These are phyloP conservation scores for Sorex fumeus DNA, from an alignment of 2,113 vertebrate genomes.

Conservation along the genomic window DNA sequence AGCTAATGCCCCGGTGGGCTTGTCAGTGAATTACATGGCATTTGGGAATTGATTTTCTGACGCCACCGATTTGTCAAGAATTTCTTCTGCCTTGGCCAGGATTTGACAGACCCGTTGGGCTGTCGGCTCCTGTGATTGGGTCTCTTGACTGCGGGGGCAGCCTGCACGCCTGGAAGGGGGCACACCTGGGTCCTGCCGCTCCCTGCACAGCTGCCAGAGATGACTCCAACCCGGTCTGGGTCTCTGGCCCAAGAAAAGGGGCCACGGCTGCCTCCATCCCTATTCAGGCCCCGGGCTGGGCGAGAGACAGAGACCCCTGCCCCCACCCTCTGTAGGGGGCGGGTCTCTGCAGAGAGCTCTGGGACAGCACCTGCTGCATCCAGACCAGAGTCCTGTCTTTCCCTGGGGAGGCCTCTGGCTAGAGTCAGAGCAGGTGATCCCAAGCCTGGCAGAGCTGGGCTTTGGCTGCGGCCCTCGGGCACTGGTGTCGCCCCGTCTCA, in stretches of 20 bases:
- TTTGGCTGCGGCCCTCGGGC: neutral
- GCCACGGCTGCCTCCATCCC: accelerated
- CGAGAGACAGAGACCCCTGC: accelerated
- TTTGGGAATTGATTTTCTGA: constrained; percentile 76
- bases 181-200: neutral
- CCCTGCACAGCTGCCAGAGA: neutral
- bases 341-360: neutral
- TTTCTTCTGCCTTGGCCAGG: constrained; percentile 63
- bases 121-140: neutral
- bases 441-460: neutral
- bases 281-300: neutral
- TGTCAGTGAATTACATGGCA: constrained; percentile 64
- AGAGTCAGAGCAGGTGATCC: neutral
- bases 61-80: constrained; percentile 68
- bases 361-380: neutral
- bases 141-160: neutral
- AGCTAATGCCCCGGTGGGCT: constrained; percentile 61
- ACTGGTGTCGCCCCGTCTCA: neutral
- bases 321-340: neutral
- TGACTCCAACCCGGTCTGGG: neutral
- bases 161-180: neutral
- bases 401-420: neutral
- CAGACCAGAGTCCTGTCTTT: neutral
- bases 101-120: constrained; percentile 66
- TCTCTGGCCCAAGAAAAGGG: neutral